Evolutionary conservation across 1,140 invertebrate genomes (phyloP).

Genomic region (Lasaia peninsularis): DNA sequence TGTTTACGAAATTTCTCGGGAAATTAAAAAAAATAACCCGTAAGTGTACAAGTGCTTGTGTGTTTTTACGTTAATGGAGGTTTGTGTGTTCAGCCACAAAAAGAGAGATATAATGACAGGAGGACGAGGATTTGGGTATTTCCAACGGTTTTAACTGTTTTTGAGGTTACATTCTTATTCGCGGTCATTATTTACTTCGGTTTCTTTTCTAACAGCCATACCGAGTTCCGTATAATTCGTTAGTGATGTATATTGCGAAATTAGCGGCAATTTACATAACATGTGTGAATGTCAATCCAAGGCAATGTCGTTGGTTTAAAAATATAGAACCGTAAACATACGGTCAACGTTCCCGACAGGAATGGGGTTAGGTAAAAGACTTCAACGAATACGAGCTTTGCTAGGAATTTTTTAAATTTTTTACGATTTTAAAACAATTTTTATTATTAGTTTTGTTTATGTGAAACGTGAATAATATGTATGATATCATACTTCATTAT

Average conservation of each 20-base stretch:
- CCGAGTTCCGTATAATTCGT: slow-evolving; percentile 36
- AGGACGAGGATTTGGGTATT: slow-evolving; percentile 48
- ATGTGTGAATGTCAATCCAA: slow-evolving; percentile 21
- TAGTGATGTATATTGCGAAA: slow-evolving; percentile 55
- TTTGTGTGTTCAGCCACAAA: slow-evolving; percentile 24
- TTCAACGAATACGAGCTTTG: slow-evolving; percentile 35
- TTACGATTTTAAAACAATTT: not conserved
- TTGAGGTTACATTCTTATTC: slow-evolving; percentile 49
- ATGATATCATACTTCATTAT: not conserved
- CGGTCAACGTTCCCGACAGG: slow-evolving; percentile 40
- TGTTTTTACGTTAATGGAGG: slow-evolving; percentile 39
- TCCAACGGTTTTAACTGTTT: slow-evolving; percentile 37
- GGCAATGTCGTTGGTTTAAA: slow-evolving; percentile 3
- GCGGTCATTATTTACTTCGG: slow-evolving; percentile 35
- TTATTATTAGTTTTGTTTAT: not conserved
- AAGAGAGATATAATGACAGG: slow-evolving; percentile 21
- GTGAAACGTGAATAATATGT: not conserved
- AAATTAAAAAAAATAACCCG: slow-evolving; percentile 55
- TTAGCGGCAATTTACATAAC: slow-evolving; percentile 45
- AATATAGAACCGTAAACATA: slow-evolving; percentile 22
- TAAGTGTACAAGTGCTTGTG: slow-evolving; percentile 55
- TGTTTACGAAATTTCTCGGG: slow-evolving; percentile 49
- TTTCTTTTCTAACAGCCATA: slow-evolving; percentile 39
- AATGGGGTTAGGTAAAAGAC: slow-evolving; percentile 51
- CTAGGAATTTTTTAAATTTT: slow-evolving; percentile 10